phyloP scores from a whole-genome alignment of 2,888 invertebrate genomes.

The Keiferia lycopersicella region DNA sequence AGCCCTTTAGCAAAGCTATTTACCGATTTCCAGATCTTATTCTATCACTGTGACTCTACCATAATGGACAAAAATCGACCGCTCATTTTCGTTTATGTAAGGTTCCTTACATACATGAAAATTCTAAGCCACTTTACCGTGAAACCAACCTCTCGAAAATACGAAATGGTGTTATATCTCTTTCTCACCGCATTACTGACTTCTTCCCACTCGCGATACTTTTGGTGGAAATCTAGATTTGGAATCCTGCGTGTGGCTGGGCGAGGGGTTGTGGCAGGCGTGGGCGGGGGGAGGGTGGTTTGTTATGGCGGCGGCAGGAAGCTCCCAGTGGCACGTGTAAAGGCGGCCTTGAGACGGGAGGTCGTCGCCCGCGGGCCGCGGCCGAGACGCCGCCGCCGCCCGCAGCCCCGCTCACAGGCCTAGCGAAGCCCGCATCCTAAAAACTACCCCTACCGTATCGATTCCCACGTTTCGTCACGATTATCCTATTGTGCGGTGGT shows the following conservation, averaged over 20 bases:
- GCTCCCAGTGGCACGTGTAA: conserved; percentile 76
- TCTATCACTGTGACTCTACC: background rate
- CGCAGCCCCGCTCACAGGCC: conserved; percentile 47
- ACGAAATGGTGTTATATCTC: too few species aligned
- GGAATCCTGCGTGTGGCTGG: conserved; percentile 21
- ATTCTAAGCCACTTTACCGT: too few species aligned
- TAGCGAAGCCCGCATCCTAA: conserved; percentile 30
- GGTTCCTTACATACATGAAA: too few species aligned
- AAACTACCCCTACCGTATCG: conserved; percentile 24
- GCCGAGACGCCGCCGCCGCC: conserved; percentile 49
- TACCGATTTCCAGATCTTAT: background rate
- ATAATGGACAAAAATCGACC: too few species aligned
- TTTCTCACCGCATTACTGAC: too few species aligned
- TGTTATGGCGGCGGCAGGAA: conserved; percentile 78
- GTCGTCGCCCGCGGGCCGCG: conserved; percentile 62
- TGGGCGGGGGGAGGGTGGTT: conserved; percentile 66
- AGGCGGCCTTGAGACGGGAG: conserved; percentile 76
- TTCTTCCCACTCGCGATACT: background rate
- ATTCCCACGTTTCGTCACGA: conserved; percentile 24
- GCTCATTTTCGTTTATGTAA: too few species aligned
- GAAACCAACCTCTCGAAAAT: too few species aligned
- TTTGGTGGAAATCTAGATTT: background rate
- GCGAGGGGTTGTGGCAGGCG: conserved; percentile 41
- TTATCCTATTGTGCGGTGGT: conserved; percentile 1
- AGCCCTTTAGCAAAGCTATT: background rate